Conservation (phyloP, 2,888 invertebrate species). For the Frankliniella fusca region DNA sequence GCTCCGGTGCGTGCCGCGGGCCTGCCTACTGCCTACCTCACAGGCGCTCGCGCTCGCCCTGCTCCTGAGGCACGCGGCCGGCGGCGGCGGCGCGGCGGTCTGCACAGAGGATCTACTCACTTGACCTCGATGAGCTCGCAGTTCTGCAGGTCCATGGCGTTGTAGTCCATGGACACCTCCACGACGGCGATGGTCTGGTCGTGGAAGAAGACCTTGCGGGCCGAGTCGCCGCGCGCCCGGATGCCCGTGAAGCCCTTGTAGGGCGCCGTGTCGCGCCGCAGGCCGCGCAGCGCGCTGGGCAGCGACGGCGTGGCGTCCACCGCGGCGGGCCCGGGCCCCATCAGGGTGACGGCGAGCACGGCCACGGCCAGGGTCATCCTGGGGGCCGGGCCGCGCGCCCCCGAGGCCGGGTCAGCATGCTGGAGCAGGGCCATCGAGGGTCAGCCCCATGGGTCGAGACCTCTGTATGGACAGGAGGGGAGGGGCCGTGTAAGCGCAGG, state of each 20-base stretch:
- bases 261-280: conserved; percentile 42
- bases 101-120: conserved; percentile 57
- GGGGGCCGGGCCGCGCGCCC: background rate
- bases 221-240: conserved; percentile 61
- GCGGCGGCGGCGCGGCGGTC: too few relatives aligned
- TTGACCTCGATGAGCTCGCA: conserved; percentile 69
- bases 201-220: conserved; percentile 61
- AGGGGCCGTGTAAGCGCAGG: background rate
- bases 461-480: too few relatives aligned
- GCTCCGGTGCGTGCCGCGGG: too few relatives aligned
- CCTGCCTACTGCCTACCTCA: too few relatives aligned
- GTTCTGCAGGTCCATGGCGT: conserved; percentile 44
- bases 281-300: background rate
- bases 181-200: conserved; percentile 80
- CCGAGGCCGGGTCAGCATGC: background rate
- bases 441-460: too few relatives aligned
- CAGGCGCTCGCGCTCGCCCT: too few relatives aligned
- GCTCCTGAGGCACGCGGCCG: too few relatives aligned
- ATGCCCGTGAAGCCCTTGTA: conserved; percentile 62
- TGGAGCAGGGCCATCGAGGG: background rate
- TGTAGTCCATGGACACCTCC: conserved; percentile 61
- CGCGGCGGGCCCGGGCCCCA: background rate
- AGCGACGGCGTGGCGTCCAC: background rate
- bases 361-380: background rate
- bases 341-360: background rate